phyloP scores from a whole-genome alignment of 1,140 invertebrate genomes.

The Leptoteleia sp. region DNA sequence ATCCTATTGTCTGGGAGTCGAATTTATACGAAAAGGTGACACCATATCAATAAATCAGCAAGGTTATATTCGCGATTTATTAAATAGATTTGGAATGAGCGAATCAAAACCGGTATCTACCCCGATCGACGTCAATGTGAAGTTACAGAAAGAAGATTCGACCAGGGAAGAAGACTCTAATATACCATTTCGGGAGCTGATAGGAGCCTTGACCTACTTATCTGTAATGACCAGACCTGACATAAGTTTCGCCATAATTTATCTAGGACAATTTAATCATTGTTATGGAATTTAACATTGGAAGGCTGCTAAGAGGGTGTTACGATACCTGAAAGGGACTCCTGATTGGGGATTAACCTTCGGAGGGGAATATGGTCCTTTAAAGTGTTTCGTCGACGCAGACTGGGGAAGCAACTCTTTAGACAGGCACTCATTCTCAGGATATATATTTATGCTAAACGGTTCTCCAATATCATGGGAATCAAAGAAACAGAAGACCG shows the following conservation, averaged over 20 bases:
- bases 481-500: not conserved
- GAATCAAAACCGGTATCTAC: no score
- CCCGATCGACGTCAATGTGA: no score
- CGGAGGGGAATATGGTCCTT: not conserved
- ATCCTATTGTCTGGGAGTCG: not conserved
- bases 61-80: no score
- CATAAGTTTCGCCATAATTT: not conserved
- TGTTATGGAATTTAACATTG: not conserved
- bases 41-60: not conserved
- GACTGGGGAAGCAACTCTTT: not conserved
- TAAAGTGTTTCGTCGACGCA: not conserved
- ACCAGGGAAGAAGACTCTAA: not conserved
- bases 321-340: conserved; percentile 2
- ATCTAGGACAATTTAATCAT: conserved; percentile 7
- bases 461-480: conserved; percentile 4
- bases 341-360: not conserved
- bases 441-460: conserved; percentile 1
- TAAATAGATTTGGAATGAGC: no score
- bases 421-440: conserved; percentile 1
- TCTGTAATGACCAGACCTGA: not conserved
- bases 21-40: not conserved
- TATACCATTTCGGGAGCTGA: not conserved
- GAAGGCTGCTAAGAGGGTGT: conserved; percentile 5
- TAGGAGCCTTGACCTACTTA: not conserved
- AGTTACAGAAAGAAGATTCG: not conserved